Percentiles rank a stretch among this genome's conserved stretches.
These are phyloP conservation scores for Luffia ferchaultella DNA, from an alignment of 2,888 invertebrate genomes.

Conservation along the genomic window DNA sequence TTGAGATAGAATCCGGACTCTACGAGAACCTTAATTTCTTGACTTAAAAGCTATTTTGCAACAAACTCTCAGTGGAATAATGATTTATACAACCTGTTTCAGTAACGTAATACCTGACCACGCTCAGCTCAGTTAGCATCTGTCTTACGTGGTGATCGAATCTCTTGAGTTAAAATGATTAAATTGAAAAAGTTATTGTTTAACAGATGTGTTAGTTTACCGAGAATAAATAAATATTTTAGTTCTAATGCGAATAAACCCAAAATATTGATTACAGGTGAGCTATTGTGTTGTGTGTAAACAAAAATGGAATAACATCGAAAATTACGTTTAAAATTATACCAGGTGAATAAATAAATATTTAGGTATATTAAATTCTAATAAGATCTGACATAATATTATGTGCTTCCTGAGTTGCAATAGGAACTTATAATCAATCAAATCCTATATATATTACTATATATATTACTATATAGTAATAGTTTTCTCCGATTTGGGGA, in stretches of 20 bases:
- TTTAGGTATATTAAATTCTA: too few species aligned
- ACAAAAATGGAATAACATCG: not conserved
- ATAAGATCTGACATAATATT: too few species aligned
- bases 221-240: not conserved
- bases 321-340: too few species aligned
- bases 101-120: constrained; percentile 16
- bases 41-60: not conserved
- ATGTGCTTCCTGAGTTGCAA: too few species aligned
- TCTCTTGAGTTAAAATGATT: constrained; percentile 2
- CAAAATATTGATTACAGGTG: not conserved
- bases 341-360: too few species aligned
- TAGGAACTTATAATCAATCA: too few species aligned
- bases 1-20: not conserved
- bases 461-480: too few species aligned
- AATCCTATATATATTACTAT: too few species aligned
- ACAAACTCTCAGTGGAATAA: not conserved
- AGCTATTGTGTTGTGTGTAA: not conserved
- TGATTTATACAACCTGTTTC: not conserved
- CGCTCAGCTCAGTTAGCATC: constrained; percentile 40
- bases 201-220: not conserved
- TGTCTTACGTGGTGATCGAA: constrained; percentile 32
- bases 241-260: not conserved
- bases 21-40: not conserved
- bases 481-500: too few species aligned
- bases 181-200: constrained; percentile 1